Evolutionary conservation across 2,113 vertebrate genomes (phyloP).

Genomic region (Aramus guarauna): DNA sequence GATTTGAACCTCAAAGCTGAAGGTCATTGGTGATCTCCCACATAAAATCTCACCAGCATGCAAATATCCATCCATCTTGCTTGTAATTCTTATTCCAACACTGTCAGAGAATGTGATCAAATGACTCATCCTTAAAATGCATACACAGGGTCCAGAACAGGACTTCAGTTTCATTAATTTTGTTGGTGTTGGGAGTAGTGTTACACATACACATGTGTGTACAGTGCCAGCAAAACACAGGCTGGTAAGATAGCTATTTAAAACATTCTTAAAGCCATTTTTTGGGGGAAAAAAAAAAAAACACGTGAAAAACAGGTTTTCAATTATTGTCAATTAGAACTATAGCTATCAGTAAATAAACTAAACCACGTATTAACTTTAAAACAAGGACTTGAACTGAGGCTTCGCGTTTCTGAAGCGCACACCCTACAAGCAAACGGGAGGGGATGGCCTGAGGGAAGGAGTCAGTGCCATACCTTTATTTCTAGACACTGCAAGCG

Average conservation of each 20-base stretch:
- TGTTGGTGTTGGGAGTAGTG: neutral
- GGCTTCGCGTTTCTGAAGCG: neutral
- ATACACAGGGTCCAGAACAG: neutral
- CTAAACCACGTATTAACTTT: neutral
- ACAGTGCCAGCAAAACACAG: neutral
- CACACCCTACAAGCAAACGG: too few relatives aligned
- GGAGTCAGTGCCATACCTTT: constrained; percentile 56
- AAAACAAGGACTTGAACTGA: rapidly evolving
- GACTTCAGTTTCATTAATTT: neutral
- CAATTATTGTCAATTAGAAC: neutral
- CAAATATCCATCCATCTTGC: neutral
- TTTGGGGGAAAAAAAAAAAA: neutral
- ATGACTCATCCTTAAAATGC: neutral
- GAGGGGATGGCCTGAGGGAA: neutral
- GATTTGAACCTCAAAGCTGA: neutral
- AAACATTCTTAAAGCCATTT: neutral
- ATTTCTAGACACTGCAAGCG: constrained; percentile 44
- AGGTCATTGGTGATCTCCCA: neutral
- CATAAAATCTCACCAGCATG: neutral
- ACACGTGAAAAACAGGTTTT: neutral
- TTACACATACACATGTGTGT: neutral
- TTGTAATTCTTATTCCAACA: neutral
- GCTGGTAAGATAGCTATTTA: neutral
- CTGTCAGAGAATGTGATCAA: neutral
- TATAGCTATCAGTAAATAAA: neutral